These are phyloP conservation scores for Drosophila tripunctata DNA, from an alignment of 2,888 invertebrate species.

Conservation along the genomic window DNA sequence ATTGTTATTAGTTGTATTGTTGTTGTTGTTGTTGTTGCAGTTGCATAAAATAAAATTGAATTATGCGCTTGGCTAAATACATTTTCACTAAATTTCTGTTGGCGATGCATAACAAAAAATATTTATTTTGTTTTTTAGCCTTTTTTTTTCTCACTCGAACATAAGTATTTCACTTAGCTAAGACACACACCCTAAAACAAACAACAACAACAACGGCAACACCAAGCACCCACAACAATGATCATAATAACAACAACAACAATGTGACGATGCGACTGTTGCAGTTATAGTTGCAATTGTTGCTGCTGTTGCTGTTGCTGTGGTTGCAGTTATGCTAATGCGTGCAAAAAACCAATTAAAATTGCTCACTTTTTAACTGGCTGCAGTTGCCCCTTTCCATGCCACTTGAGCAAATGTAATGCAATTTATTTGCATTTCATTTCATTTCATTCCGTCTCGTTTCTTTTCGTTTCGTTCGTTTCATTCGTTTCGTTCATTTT, in stretches of 20 bases:
- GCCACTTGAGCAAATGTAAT: slow-evolving; percentile 57
- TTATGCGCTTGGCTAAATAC: slow-evolving; percentile 78
- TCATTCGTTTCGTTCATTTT: slow-evolving; percentile 49
- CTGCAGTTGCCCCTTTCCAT: slow-evolving; percentile 20
- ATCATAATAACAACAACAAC: slow-evolving; percentile 18
- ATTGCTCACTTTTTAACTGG: slow-evolving; percentile 49
- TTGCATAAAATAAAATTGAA: slow-evolving; percentile 74
- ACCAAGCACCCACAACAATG: slow-evolving; percentile 27
- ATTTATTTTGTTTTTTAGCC: neutral
- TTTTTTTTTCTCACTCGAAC: neutral
- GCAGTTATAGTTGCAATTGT: slow-evolving; percentile 6
- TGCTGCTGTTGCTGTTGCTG: slow-evolving; percentile 21
- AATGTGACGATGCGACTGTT: slow-evolving; percentile 27
- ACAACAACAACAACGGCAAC: slow-evolving; percentile 17
- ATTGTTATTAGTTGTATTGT: slow-evolving; percentile 27
- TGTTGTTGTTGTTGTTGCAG: slow-evolving; percentile 38
- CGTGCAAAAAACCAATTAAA: slow-evolving; percentile 69
- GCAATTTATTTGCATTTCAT: slow-evolving; percentile 62
- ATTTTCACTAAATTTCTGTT: slow-evolving; percentile 73
- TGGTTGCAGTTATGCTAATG: slow-evolving; percentile 60
- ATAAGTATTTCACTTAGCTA: slow-evolving; percentile 19
- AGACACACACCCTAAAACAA: slow-evolving; percentile 33
- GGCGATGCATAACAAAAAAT: slow-evolving; percentile 46
- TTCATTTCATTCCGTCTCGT: slow-evolving; percentile 14
- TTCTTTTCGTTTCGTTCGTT: slow-evolving; percentile 26